phyloP scores from a whole-genome alignment of 2,113 vertebrate genomes.

The Rhinoderma darwinii region DNA sequence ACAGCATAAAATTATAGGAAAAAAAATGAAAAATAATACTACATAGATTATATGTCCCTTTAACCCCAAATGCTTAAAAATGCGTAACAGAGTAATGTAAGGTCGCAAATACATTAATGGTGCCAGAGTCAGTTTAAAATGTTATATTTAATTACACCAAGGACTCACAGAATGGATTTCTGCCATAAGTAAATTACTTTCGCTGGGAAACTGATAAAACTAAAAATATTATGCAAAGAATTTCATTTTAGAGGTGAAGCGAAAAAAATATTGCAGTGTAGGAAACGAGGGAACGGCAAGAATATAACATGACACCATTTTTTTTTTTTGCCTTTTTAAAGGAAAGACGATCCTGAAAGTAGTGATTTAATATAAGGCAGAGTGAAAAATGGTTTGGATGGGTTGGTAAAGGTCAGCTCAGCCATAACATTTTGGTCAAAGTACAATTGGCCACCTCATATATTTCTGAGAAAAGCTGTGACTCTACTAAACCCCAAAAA shows the following conservation, averaged over 20 bases:
- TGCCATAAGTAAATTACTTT: slow-evolving; percentile 42
- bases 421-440: not conserved
- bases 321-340: slow-evolving; percentile 21
- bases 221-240: slow-evolving; percentile 38
- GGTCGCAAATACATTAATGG: slow-evolving; percentile 11
- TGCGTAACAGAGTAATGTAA: slow-evolving; percentile 10
- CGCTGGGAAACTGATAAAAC: slow-evolving; percentile 36
- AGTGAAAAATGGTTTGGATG: not conserved
- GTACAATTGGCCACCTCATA: not conserved
- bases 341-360: not conserved
- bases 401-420: not conserved
- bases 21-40: not conserved
- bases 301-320: slow-evolving; percentile 21
- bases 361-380: not conserved
- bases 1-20: not conserved
- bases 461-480: not conserved
- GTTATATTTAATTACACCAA: slow-evolving; percentile 43
- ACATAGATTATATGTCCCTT: slow-evolving; percentile 3
- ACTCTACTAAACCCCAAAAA: too few species aligned
- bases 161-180: slow-evolving; percentile 37
- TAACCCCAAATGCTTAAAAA: not conserved
- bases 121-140: slow-evolving; percentile 36
- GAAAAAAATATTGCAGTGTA: slow-evolving; percentile 11
- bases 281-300: not conserved
- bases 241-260: slow-evolving; percentile 43